Evolutionary conservation across 2,113 vertebrate genomes (phyloP).

Genomic region (Herpailurus yagouaroundi): DNA sequence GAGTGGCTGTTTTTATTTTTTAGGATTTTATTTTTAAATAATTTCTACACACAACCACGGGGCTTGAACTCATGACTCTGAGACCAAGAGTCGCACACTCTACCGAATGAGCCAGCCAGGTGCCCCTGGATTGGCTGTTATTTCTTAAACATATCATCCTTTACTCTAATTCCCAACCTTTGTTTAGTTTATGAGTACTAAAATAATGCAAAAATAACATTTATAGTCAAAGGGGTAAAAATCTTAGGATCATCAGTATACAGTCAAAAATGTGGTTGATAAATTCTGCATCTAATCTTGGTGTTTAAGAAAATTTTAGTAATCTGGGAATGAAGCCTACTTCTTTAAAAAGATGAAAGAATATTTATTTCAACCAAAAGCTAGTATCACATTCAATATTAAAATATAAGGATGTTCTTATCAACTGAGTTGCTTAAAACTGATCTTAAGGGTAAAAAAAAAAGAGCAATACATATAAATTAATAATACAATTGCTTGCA

Average conservation of each 20-base stretch:
- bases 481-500: neutral
- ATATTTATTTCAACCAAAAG: conserved; percentile 9
- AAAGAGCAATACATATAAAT: neutral
- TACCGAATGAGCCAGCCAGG: neutral
- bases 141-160: conserved; percentile 3
- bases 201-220: conserved; percentile 8
- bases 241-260: neutral
- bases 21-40: neutral
- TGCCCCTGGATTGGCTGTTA: neutral
- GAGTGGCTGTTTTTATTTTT: neutral
- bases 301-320: conserved; percentile 39
- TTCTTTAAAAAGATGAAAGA: conserved; percentile 4
- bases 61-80: neutral
- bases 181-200: neutral
- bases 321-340: neutral
- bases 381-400: neutral
- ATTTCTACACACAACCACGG: neutral
- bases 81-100: neutral
- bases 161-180: neutral
- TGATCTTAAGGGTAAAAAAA: neutral
- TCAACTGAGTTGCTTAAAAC: neutral
- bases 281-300: neutral
- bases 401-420: neutral
- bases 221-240: conserved; percentile 18
- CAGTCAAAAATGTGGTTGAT: neutral